Base-by-base conservation (phyloP, 2,113 vertebrate species). In the Neogobius melanostomus region DNA sequence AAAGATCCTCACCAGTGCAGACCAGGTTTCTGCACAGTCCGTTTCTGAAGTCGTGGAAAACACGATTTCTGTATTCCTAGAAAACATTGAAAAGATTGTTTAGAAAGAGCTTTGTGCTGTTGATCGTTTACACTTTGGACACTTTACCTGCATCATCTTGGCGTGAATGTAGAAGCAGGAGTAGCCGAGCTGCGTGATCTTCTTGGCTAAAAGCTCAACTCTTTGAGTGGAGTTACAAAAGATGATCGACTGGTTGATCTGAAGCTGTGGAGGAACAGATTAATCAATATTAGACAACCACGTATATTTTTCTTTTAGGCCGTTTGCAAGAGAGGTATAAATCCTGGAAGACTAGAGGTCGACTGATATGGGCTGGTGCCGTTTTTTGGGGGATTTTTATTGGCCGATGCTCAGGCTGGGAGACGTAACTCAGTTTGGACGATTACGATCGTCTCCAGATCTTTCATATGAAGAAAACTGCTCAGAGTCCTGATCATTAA, bases 161-260 rank as follows among this genome's bases (percentile, higher is more conserved):
- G 93, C 93, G 7, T 94, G 93, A 74, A 94, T 94, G 84, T 94
- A 94, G 88, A 94, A 94, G 72, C 93, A 94, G 72, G 93, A 94
- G 84, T 94, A 94, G 7, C 93, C 93, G 70, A 94, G 82, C 69
- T 93, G 92, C 45, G 93, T 93, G 84, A 94, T 94, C 86, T 93
- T 94, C 83, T 93, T 94, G 68, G 93, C 93, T 81, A 94, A 69
- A 6, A 94, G 91, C 84, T 94, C 93, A 72, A 94, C 93, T 68
- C 93, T 83, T 80, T 93, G 92, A 47, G 93, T 94, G 69, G 93
- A 94, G 90, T 94, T 94, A 73, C 93, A 94, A 88, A 94, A 94
- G 81, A 94, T 94, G 71, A 94, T 94, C 0, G 93, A 93, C 85
- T 94, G 92, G 86, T 94, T 94, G 85, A 94, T 94, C 85, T 94